Conservation (phyloP, 2,888 invertebrate species). For the Patella pellucida region DNA sequence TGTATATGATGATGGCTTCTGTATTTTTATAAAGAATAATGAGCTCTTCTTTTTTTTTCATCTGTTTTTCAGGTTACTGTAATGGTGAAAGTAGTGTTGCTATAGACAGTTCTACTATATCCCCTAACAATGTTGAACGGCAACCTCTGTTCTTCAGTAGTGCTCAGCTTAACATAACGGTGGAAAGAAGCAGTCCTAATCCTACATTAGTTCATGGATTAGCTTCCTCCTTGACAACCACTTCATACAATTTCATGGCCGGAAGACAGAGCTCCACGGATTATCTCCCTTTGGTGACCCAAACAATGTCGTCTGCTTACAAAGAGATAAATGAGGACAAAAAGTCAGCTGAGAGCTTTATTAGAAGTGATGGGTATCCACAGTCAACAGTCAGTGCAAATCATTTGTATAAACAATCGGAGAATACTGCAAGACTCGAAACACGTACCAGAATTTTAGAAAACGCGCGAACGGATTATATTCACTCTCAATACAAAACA, state of each 20-base stretch:
- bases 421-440: not conserved
- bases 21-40: no score
- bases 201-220: slow-evolving; percentile 9
- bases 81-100: not conserved
- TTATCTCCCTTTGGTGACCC: slow-evolving; percentile 4
- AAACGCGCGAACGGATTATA: not conserved
- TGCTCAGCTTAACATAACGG: not conserved
- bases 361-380: not conserved
- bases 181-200: not conserved
- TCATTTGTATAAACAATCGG: not conserved
- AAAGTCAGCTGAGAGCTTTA: slow-evolving; percentile 4
- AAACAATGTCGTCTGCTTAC: slow-evolving; percentile 9
- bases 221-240: slow-evolving; percentile 5
- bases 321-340: not conserved
- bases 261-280: slow-evolving; percentile 4
- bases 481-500: not conserved
- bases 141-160: not conserved
- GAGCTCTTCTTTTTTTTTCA: not conserved
- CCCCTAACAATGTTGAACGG: not conserved
- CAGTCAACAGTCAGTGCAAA: not conserved
- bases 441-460: not conserved
- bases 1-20: not conserved
- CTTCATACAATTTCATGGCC: not conserved
- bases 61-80: not conserved
- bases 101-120: no score